phyloP scores from a whole-genome alignment of 2,888 invertebrate genomes.

The Nomada flava region DNA sequence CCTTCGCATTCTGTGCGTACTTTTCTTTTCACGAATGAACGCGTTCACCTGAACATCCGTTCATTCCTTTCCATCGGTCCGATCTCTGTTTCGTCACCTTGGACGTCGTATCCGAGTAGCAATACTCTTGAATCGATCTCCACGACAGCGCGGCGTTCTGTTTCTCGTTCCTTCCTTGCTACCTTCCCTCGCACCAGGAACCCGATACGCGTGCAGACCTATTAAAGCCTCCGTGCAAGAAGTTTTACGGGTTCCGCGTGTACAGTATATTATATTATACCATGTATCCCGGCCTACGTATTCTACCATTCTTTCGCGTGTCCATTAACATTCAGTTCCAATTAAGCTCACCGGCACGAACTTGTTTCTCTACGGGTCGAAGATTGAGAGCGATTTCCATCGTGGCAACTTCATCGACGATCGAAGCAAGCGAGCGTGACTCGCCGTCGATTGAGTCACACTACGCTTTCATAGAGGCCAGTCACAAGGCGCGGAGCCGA shows the following conservation, averaged over 20 bases:
- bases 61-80: no score
- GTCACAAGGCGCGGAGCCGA: constrained; percentile 36
- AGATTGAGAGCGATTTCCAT: constrained; percentile 51
- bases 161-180: constrained; percentile 11
- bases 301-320: not conserved
- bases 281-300: not conserved
- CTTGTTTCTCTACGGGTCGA: constrained; percentile 3
- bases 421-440: constrained; percentile 65
- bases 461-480: constrained; percentile 68
- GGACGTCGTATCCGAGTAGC: no score
- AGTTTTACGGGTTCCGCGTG: constrained; percentile 33
- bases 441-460: constrained; percentile 66
- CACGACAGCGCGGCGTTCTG: not conserved
- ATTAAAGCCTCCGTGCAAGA: constrained; percentile 2
- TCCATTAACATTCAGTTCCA: not conserved
- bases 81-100: no score
- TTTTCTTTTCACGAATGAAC: not conserved
- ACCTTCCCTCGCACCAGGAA: constrained; percentile 25
- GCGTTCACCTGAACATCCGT: no score
- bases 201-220: constrained; percentile 30
- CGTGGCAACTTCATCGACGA: constrained; percentile 61
- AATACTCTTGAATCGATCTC: constrained; percentile 16
- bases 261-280: not conserved
- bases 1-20: not conserved
- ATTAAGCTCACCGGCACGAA: not conserved